Percentiles rank a stretch among this genome's conserved stretches.
These are phyloP conservation scores for Telmatochromis brichardi DNA, from an alignment of 2,113 vertebrate species.

Conservation along the genomic window DNA sequence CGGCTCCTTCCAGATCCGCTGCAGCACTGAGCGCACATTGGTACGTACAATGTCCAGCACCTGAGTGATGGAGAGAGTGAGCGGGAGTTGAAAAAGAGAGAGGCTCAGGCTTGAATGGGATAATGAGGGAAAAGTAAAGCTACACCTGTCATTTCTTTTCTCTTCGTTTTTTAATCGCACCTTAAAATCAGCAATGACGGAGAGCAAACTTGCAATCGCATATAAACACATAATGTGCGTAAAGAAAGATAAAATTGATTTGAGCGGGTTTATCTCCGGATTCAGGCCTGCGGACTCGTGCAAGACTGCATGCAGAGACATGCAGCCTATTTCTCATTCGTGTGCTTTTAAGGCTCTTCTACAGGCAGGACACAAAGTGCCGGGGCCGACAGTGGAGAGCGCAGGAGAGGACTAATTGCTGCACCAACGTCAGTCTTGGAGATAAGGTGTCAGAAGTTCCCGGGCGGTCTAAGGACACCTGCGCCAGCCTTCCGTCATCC, in stretches of 20 bases:
- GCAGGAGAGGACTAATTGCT: conserved; percentile 62
- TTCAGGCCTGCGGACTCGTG: not conserved
- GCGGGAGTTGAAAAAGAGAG: not conserved
- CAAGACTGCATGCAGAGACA: not conserved
- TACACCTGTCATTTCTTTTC: not conserved
- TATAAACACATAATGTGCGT: not conserved
- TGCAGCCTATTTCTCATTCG: not conserved
- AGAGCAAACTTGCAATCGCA: not conserved
- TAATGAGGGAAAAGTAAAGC: not conserved
- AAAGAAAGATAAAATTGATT: not conserved
- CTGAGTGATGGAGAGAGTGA: conserved; percentile 51
- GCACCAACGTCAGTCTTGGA: conserved; percentile 53
- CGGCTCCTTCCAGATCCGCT: conserved; percentile 83
- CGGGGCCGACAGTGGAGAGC: conserved; percentile 30
- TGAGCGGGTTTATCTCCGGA: not conserved
- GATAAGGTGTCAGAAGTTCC: conserved; percentile 60
- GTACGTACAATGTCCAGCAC: conserved; percentile 96
- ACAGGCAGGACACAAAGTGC: conserved; percentile 1
- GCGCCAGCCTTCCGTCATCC: conserved; percentile 44
- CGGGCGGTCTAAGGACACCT: conserved; percentile 51
- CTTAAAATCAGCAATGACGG: not conserved
- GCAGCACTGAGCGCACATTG: conserved; percentile 81
- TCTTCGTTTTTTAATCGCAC: not conserved
- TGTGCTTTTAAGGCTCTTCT: not conserved
- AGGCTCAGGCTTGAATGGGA: not conserved